Base-by-base conservation (phyloP, 2,888 invertebrate genomes). In the Pharmacophagus antenor region DNA sequence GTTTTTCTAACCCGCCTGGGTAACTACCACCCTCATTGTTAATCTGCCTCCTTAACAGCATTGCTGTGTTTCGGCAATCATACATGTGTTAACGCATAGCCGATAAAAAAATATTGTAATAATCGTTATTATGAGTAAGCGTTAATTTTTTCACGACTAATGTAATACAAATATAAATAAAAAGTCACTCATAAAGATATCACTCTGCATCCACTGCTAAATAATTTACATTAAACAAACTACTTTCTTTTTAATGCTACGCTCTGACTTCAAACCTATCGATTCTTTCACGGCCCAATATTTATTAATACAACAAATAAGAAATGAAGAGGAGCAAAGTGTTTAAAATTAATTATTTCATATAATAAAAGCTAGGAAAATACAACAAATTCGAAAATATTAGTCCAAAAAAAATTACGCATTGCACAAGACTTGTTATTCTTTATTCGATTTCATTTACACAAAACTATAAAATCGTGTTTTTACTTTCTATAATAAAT, bases 201-300 rank as follows among this genome's bases (percentile, higher is more conserved):
- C 42, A 20, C 17, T 2, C 2, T 10, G n/a, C 8, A 18, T 44
- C 17, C 15, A 6, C n/a, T 42, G 17, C 17, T 17, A 42, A 17
- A 42, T 17, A n/a, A 12, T 42, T 42, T 42, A 2, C n/a, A n/a
- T 20, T 2, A 44, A 44, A 44, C 42, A 44, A 44, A 20, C 2
- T 44, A n/a, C 42, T 44, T 44, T 20, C 7, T 44, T 0, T 44
- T 44, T 44, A 18, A 2, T 2, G 18, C 18, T 0, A 6, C 7
- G 20, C 42, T 10, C 27, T 20, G 15, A 41, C 41, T 41, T 44
- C 5, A 18, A 0, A 44, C 18, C 18, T 15, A 27, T 54, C 20
- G 27, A 15, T 44, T 25, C 44, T 20, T 46, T 46, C 21, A 54
- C 20, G 27, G 31, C 15, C 22, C 21, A 47, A 12, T 47, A 47